phyloP scores from a whole-genome alignment of 1,140 invertebrate species.

The Caenorhabditis inopinata region DNA sequence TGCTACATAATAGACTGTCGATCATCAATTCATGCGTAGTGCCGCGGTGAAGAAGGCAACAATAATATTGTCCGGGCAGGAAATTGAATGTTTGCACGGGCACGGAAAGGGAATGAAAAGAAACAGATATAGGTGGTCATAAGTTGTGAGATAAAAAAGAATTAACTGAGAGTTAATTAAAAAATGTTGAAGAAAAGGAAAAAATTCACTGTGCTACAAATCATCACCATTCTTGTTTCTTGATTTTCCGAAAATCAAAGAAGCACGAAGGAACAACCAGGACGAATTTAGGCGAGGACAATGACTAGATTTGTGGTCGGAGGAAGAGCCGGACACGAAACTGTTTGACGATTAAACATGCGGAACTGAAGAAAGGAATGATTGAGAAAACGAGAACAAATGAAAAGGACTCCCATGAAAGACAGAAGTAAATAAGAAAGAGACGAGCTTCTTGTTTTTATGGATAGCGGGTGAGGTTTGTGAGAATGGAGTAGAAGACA shows the following conservation, averaged over 20 bases:
- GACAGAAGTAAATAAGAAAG: neutral
- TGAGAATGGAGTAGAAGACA: too few relatives aligned
- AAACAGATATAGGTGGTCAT: neutral
- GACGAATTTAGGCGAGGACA: neutral
- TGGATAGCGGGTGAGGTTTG: too few relatives aligned
- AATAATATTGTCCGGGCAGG: constrained; percentile 13
- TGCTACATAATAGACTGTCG: too few relatives aligned
- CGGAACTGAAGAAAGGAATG: neutral
- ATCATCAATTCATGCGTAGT: too few relatives aligned
- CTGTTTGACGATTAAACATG: neutral
- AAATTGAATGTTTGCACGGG: neutral
- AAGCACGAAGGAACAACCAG: neutral
- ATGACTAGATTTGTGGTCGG: neutral
- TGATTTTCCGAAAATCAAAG: too few relatives aligned
- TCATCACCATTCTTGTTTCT: too few relatives aligned
- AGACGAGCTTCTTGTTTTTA: too few relatives aligned
- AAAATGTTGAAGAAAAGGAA: too few relatives aligned
- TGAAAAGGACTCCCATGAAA: too few relatives aligned
- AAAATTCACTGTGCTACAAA: too few relatives aligned
- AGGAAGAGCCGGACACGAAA: neutral
- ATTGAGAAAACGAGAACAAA: neutral
- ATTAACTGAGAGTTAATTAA: neutral
- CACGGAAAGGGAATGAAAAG: too few relatives aligned
- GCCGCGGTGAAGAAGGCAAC: neutral
- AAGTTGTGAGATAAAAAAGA: neutral